Evolutionary conservation across 2,113 vertebrate species (phyloP), one percentile per base, ranked within the genome.

Genomic region (Chlorodrepanis virens): DNA sequence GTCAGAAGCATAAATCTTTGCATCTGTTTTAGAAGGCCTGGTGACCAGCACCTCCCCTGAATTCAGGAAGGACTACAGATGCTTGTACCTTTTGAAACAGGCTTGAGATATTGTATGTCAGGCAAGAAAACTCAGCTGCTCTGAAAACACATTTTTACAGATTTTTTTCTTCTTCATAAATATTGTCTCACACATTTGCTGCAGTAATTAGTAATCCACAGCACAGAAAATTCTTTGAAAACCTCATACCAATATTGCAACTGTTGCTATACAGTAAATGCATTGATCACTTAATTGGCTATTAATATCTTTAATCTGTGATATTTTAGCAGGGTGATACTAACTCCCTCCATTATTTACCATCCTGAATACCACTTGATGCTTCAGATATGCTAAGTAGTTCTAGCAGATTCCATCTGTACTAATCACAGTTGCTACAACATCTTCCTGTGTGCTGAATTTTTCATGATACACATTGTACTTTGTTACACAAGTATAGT

Each of bases 391-490:
- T 14, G 6, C 22, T 40, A 4, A 2, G 37, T n/a, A 39, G 16
- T 13, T 57, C 40, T 67, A 49, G 18, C 42, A 67, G 5, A 16
- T 91, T 88, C 44, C 0, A 0, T 28, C 44, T 0, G 0, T 23
- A 16, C 28, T 47, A 28, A 19, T 82, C 20, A 25, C 17, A 74
- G 52, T 9, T 63, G 13, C 83, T 47, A 33, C 12, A 22, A 7
- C 11, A 31, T 45, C 37, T 64, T 91, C 8, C 37, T 4, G 2
- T n/a, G 7, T 22, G 33, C 12, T 61, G 40, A 79, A 76, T 71
- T 93, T 81, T 89, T 78, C 17, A 39, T 63, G 11, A 59, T 12
- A 63, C 14, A 22, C 12, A 25, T 23, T 33, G 24, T 45, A 47
- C 7, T 57, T 71, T 49, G 3, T 69, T 92, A 71, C 22, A 37